Conservation (phyloP, 2,888 invertebrate genomes). For the Eilema depressum region DNA sequence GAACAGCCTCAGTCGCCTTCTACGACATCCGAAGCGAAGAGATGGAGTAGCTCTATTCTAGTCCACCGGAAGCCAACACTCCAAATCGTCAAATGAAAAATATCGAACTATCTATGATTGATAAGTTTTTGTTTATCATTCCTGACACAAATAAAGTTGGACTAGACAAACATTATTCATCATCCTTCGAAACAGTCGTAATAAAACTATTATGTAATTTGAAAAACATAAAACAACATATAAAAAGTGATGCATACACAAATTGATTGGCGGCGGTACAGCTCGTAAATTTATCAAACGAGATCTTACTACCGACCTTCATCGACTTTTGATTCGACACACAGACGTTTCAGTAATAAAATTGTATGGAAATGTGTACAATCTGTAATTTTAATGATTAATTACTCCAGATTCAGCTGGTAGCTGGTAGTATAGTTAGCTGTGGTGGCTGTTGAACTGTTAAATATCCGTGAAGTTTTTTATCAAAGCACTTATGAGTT, state of each 20-base stretch:
- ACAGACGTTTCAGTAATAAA: constrained; percentile 11
- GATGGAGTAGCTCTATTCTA: too few relatives aligned
- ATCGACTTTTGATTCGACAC: constrained; percentile 31
- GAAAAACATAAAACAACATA: constrained; percentile 5
- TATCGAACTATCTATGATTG: too few relatives aligned
- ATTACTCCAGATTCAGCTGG: not conserved
- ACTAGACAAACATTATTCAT: not conserved
- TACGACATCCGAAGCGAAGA: too few relatives aligned
- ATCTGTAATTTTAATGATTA: constrained; percentile 4
- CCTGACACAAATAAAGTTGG: not conserved
- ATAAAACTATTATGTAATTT: not conserved
- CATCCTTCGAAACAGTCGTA: not conserved
- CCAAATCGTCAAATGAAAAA: too few relatives aligned
- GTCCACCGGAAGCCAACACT: too few relatives aligned
- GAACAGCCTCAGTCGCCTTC: too few relatives aligned
- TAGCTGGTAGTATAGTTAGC: not conserved
- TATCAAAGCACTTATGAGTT: not conserved
- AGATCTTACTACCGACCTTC: constrained; percentile 30
- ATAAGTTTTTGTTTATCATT: not conserved
- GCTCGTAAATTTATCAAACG: constrained; percentile 28
- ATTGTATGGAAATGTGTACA: constrained; percentile 6
- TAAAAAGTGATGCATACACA: not conserved
- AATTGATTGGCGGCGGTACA: not conserved
- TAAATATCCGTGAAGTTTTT: too few relatives aligned
- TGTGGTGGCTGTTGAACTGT: not conserved